A percentile compares a stretch with the other conserved stretches of the same genome.
phyloP scores from a whole-genome alignment of 2,113 vertebrate genomes.

The Ascaphus truei region DNA sequence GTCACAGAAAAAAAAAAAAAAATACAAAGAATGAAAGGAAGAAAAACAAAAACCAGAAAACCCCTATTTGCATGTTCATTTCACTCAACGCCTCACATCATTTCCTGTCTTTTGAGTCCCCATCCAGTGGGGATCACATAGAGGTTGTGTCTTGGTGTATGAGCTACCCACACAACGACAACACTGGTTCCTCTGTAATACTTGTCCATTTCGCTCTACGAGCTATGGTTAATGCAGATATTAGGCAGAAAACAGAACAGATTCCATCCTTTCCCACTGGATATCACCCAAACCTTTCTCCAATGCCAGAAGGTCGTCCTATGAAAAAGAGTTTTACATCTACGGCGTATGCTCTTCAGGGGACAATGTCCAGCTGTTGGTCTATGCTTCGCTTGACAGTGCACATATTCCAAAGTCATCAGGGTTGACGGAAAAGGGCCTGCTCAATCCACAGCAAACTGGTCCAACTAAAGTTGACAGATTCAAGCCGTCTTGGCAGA shows the following conservation, averaged over 20 bases:
- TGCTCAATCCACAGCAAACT: no score
- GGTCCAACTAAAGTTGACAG: background rate
- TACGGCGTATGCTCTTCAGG: no score
- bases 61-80: background rate
- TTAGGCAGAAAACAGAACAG: no score
- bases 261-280: background rate
- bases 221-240: background rate
- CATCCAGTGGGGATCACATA: constrained; percentile 15
- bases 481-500: background rate
- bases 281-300: background rate
- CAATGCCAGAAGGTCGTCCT: background rate
- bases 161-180: constrained; percentile 10
- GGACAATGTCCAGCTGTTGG: background rate
- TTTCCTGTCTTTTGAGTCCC: background rate
- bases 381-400: background rate
- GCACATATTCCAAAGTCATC: background rate
- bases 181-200: constrained; percentile 25
- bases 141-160: background rate
- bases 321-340: background rate
- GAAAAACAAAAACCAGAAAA: background rate
- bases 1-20: no score
- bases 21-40: background rate
- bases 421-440: no score
- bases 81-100: background rate
- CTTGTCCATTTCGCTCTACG: background rate